phyloP scores from a whole-genome alignment of 2,113 vertebrate genomes.

The Ceyx margarethae region DNA sequence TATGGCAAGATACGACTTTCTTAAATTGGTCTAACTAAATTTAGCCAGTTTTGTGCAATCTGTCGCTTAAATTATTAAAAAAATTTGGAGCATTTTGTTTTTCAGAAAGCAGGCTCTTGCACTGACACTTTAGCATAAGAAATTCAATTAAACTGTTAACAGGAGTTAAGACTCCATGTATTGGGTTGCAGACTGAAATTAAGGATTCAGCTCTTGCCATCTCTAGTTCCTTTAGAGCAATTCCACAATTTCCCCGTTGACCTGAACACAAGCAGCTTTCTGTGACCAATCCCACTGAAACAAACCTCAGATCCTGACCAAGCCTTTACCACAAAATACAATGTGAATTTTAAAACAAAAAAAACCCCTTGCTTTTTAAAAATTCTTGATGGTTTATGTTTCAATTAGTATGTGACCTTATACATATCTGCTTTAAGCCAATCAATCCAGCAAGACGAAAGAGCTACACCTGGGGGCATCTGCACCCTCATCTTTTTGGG shows the following conservation, averaged over 20 bases:
- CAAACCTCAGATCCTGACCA: background rate
- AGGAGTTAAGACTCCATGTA: background rate
- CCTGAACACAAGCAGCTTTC: background rate
- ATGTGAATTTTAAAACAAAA: background rate
- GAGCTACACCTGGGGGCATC: background rate
- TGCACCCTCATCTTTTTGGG: rapidly evolving
- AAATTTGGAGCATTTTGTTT: background rate
- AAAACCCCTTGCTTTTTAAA: background rate
- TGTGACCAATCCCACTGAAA: background rate
- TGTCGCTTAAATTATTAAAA: background rate
- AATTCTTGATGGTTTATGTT: background rate
- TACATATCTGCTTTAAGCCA: background rate
- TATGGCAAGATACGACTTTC: background rate
- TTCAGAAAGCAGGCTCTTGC: background rate
- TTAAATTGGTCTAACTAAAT: background rate
- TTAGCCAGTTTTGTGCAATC: background rate
- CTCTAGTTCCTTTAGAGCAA: background rate
- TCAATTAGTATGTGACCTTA: rapidly evolving
- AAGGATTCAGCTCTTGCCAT: background rate
- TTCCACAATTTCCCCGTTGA: background rate
- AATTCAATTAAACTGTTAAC: background rate
- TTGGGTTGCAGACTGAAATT: background rate
- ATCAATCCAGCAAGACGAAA: background rate
- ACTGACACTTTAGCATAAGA: background rate
- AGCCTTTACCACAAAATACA: background rate